Evolutionary conservation across 2,113 vertebrate genomes (phyloP).

Genomic region (Cochlearius cochlearius): DNA sequence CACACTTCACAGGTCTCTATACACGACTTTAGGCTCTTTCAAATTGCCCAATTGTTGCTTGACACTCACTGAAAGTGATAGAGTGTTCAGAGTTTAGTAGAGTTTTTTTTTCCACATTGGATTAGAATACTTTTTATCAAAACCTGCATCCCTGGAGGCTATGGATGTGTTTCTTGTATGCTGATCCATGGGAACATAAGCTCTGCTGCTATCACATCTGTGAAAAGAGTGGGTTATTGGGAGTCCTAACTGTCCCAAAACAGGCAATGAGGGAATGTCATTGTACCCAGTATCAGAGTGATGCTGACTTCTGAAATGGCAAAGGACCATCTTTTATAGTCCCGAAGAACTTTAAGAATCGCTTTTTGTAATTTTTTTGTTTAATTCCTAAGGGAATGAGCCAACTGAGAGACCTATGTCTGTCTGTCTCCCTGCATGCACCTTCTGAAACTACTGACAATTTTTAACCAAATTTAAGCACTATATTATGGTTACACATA

Average conservation of each 20-base stretch:
- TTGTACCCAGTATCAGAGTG: background rate
- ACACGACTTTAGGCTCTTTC: background rate
- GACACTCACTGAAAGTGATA: background rate
- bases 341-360: background rate
- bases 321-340: background rate
- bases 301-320: background rate
- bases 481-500: fast-evolving
- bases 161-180: background rate
- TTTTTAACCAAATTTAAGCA: background rate
- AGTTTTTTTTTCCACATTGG: background rate
- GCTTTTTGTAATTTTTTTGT: background rate
- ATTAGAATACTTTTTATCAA: background rate
- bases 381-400: background rate
- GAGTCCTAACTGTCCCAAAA: background rate
- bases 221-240: background rate
- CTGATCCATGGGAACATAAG: background rate
- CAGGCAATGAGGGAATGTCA: background rate
- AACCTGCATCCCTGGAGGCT: background rate
- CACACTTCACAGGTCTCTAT: fast-evolving
- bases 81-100: background rate
- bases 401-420: background rate
- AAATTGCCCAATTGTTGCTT: background rate
- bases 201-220: background rate
- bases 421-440: background rate
- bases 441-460: background rate